Evolutionary conservation across 2,797 vertebrate species (phyloP), one percentile per base, ranked within the genome.

Genomic region (Malurus splendens): DNA sequence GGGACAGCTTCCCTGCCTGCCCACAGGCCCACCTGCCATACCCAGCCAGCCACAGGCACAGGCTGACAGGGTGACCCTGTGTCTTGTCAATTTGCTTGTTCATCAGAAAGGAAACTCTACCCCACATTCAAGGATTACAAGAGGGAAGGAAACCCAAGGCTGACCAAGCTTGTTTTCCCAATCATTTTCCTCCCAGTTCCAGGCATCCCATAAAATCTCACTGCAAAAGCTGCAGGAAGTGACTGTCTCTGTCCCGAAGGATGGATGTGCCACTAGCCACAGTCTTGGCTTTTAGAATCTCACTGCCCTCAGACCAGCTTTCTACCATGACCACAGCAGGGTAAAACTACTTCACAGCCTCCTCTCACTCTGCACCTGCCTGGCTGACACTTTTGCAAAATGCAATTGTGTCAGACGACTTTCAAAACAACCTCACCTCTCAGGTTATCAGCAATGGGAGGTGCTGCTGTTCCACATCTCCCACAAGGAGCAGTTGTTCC

Each of bases 91-190:
- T 70, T 17, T 78, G 41, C 19, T 36, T 36, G 15, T 4, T 89
- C 17, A 30, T 17, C 52, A 52, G 51, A 85, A 86, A 87, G 92
- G 89, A 94, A 94, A 90, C 90, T 71, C 87, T 56, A 89, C 76
- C 51, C 41, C 41, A 61, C 50, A 45, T 24, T 67, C 39, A n/a
- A 77, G 47, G 60, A 52, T 73, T 68, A 70, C 41, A 82, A 18
- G 14, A 85, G 47, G 84, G 57, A 91, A 92, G 90, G 87, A 95
- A 94, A 87, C 13, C 11, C 5, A 1, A 62, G 32, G 82, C 60
- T 76, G 33, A 87, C 39, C 14, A 57, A 75, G 59, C 11, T 89
- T 82, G 38, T 87, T 91, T 61, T 30, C 68, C 23, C 28, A 27
- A 10, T 65, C 39, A 3, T 61, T 87, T 85, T 61, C 54, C 30